Base-by-base conservation (phyloP, 1,140 invertebrate species). In the Bombus vancouverensis region DNA sequence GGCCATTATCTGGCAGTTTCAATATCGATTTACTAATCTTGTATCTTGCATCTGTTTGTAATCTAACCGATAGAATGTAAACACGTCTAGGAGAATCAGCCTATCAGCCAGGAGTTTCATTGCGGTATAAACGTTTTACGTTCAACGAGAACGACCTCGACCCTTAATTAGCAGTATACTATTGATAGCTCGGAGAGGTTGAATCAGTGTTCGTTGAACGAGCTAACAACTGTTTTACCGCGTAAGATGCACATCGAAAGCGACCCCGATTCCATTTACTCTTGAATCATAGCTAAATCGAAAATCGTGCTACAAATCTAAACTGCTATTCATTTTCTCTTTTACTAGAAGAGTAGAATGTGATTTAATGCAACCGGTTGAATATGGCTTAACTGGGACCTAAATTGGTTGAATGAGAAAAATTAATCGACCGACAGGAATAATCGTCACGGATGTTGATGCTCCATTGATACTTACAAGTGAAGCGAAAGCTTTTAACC, bases 181-280 rank as follows among this genome's bases (percentile, higher is more conserved):
- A 57, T 70, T 62, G 59, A 87, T 78, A 44, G 80, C 42, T 39
- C 8, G 34, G 34, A 62, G 76, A 79, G 65, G 65, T 70, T 68
- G 34, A 37, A 68, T 18, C 39, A 37, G 44, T 25, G 42, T 59
- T 62, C 57, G 62, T 76, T 81, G 37, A 87, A 18, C 47, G 68
- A 9, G 59, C 62, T 59, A 88, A 88, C 74, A 62, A 82, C 39
- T 81, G 65, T 71, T 75, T 65, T 59, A 25, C 18, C 42, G 66
- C 66, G 32, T 47, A 37, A 44, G 76, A 79, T 44, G 42, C 37
- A 72, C 66, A 53, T 62, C 47, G 62, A 82, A 80, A 78, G 34
- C 74, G 53, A 82, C 78, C 87, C 53, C 75, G 87, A 89, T 84
- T 53, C 53, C 34, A 47, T 74, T 57, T 76, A 37, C 37, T 53